Evolutionary conservation across 2,888 invertebrate genomes (phyloP).

Genomic region (Slavum lentiscoides): DNA sequence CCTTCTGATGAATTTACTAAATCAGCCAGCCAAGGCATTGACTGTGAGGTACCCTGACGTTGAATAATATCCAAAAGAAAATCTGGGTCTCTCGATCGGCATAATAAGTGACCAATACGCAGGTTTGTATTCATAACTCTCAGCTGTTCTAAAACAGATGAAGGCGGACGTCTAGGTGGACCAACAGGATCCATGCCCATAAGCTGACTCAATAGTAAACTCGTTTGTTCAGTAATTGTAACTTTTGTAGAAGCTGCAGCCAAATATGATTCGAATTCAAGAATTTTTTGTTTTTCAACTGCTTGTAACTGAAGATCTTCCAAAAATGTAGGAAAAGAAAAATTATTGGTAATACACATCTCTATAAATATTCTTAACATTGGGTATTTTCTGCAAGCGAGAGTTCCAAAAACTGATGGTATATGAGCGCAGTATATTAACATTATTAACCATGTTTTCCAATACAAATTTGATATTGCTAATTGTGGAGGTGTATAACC

Average conservation of each 20-base stretch:
- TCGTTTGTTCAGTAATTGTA: slow-evolving; percentile 85
- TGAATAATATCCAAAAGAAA: slow-evolving; percentile 91
- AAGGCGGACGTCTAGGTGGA: slow-evolving; percentile 79
- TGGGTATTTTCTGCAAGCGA: slow-evolving; percentile 88
- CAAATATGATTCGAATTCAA: slow-evolving; percentile 88
- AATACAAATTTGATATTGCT: slow-evolving; percentile 89
- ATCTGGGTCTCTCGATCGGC: slow-evolving; percentile 86
- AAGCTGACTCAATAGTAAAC: slow-evolving; percentile 77
- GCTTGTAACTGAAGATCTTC: slow-evolving; percentile 70
- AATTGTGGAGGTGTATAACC: slow-evolving; percentile 81
- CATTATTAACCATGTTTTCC: slow-evolving; percentile 91
- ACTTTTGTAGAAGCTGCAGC: slow-evolving; percentile 85
- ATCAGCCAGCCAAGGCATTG: slow-evolving; percentile 97
- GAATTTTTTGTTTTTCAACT: slow-evolving; percentile 75
- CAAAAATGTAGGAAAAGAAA: slow-evolving; percentile 71
- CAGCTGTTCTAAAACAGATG: slow-evolving; percentile 75
- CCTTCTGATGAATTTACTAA: slow-evolving; percentile 89
- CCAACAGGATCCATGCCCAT: slow-evolving; percentile 86
- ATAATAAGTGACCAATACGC: slow-evolving; percentile 85
- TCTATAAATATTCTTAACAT: slow-evolving; percentile 89
- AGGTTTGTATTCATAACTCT: slow-evolving; percentile 76
- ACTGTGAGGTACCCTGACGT: slow-evolving; percentile 80
- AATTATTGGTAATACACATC: slow-evolving; percentile 91
- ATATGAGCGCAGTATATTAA: slow-evolving; percentile 90
- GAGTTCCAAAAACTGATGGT: slow-evolving; percentile 81